Conservation (phyloP, 2,113 vertebrate genomes). For the Cinclus mexicanus region DNA sequence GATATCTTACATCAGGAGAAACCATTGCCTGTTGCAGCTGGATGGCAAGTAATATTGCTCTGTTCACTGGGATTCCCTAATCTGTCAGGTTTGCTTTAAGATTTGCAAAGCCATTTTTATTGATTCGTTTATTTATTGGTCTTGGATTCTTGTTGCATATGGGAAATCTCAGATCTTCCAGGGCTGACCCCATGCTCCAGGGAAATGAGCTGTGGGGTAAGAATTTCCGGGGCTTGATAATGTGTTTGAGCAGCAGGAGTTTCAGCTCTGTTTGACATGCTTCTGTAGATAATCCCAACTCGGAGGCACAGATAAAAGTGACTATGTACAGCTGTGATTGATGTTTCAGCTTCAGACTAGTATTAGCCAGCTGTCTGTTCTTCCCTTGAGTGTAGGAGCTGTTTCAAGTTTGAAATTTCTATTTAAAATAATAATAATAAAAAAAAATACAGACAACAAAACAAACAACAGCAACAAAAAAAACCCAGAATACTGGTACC, state of each 20-base stretch:
- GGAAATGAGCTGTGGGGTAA: background rate
- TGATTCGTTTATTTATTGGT: background rate
- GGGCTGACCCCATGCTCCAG: background rate
- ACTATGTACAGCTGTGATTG: background rate
- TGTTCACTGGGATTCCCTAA: background rate
- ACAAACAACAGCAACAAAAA: too few relatives aligned
- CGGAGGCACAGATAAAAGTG: constrained; percentile 1
- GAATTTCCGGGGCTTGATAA: background rate
- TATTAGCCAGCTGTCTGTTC: background rate
- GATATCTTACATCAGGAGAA: background rate
- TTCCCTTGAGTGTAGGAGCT: background rate
- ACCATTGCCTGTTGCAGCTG: background rate
- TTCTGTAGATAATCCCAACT: background rate
- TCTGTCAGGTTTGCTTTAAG: background rate
- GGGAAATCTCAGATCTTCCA: background rate
- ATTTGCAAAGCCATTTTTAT: background rate
- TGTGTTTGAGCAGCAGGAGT: background rate
- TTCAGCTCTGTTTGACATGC: background rate
- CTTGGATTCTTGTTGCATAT: background rate
- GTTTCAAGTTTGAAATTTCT: background rate
- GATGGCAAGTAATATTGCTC: background rate
- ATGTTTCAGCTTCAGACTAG: background rate
- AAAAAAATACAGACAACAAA: background rate
- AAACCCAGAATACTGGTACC: background rate
- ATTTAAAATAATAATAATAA: background rate